Base-by-base conservation (phyloP, 1,140 invertebrate genomes). In the Heliconius himera region DNA sequence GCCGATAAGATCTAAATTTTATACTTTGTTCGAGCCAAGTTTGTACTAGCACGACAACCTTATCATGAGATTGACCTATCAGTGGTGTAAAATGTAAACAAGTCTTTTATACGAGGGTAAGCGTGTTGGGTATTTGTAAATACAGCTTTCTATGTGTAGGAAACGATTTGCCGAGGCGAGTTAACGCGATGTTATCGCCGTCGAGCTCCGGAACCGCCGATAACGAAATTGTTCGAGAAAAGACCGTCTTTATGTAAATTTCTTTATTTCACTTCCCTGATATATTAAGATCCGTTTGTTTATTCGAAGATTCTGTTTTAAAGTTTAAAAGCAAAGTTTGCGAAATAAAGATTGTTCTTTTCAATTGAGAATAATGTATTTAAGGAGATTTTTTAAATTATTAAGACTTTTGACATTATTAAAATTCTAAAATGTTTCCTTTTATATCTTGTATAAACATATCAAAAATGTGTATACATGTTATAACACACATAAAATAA, bases 161-260 rank as follows among this genome's bases (percentile, higher is more conserved):
- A 84, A 88, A 84, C 86, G 83, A 85, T 82, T 84, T 86, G 82
- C 81, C 56, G 77, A 78, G 78, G 82, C 85, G 74, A 82, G 80
- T 82, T 84, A 85, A 75, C 80, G 66, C 70, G 86, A 86, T 89
- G 81, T 83, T 87, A 87, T 89, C 86, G 83, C 33, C 70, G 75
- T 72, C 77, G 75, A 82, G 80, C 78, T 74, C 78, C 82, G 82
- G 80, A 87, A 88, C 85, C 73, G 71, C 75, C 83, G 86, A 89
- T 89, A 89, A 87, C 76, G 78, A 79, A 83, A 81, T 83, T 81
- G 78, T 82, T 79, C 66, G 71, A 80, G 80, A 78, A 82, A 82
- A 83, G 77, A 73, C 76, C 76, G 56, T 71, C 76, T 82, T 85
- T 78, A 75, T 70, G 60, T 74, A 66, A 51, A 51, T 74, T 70